Evolutionary conservation across 1,140 invertebrate species (phyloP), one percentile per base, ranked within the genome.

Genomic region (Apis cerana): DNA sequence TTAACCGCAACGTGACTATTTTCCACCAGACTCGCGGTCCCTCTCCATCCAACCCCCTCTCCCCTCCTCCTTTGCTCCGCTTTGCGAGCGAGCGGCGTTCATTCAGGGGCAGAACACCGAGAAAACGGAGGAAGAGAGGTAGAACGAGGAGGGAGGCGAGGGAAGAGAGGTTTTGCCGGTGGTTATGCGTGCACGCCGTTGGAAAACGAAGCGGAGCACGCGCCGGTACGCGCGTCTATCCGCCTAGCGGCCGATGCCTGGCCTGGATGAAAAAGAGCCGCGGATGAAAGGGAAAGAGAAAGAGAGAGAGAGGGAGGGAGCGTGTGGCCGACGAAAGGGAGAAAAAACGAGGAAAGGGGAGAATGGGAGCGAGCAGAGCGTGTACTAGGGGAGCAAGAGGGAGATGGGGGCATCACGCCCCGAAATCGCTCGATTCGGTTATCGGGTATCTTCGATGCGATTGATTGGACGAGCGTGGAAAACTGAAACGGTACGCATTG

Each of bases 1-100:
- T 89, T 88, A 89, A 89, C 88, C 87, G 79, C 87, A 89, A 88
- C 87, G 84, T 77, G 81, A 89, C 88, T 89, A 88, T 88, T 89
- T 88, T 85, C 80, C 88, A 76, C 54, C 82, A 62, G 76, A 70
- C 58, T 62, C 62, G 68, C 69, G 50, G 67, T 58, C 71, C 76
- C 74, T 83, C 52, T 71, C 65, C 62, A 70, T 58, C 59, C 23
- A 13, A 27, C 27, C 33, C 33, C 3, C 43, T 43, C 48, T 33
- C 21, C 62, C 58, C 58, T 33, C 15, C 33, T 43, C 5, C 21
- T 43, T 71, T 5, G 59, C 62, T 71, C 33, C 23, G 43, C 58
- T 33, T 12, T 59, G 48, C 43, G 33, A 33, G 10, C 8, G 23
- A 15, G 61, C n/a, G 12, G 3, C 43, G 74, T 77, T 82, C 80